A percentile compares a stretch with the other conserved stretches of the same genome.
Evolutionary conservation across 2,797 vertebrate genomes (phyloP).

Genomic region (Pseudomugil tenellus): DNA sequence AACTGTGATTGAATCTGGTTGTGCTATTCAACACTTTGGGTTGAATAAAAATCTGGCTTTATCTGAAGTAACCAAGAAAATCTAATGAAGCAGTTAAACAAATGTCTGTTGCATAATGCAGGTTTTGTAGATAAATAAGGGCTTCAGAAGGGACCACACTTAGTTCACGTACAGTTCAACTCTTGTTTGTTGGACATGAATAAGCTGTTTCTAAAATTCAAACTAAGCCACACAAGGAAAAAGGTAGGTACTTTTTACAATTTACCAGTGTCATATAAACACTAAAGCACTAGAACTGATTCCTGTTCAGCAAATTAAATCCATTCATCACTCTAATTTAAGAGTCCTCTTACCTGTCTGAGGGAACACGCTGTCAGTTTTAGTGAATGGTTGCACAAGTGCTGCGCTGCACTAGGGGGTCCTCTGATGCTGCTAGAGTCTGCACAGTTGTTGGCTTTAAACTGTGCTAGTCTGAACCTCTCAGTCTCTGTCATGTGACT

Average conservation of each 20-base stretch:
- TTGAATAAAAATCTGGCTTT: not conserved
- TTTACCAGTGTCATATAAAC: not conserved
- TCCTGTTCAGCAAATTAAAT: conserved; percentile 21
- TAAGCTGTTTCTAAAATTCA: not conserved
- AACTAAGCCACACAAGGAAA: not conserved
- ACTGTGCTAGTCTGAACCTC: conserved; percentile 37
- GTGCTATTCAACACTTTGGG: not conserved
- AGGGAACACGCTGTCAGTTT: conserved; percentile 18
- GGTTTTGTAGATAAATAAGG: not conserved
- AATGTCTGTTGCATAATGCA: not conserved
- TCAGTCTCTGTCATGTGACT: conserved; percentile 69
- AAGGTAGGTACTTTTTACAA: too few relatives aligned
- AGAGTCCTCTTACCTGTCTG: conserved; percentile 59
- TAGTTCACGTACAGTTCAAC: not conserved
- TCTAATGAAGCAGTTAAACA: not conserved
- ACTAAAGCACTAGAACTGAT: not conserved
- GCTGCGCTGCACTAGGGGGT: conserved; percentile 16
- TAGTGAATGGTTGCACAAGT: conserved; percentile 22
- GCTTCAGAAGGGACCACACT: not conserved
- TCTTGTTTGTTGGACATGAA: not conserved
- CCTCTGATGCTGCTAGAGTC: conserved; percentile 40
- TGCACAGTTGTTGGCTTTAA: conserved; percentile 38
- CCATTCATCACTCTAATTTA: conserved; percentile 23
- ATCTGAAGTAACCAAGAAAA: too few relatives aligned
- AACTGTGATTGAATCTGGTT: not conserved